These are phyloP conservation scores for Potamilus streckersoni DNA, from an alignment of 1,140 invertebrate species.

Conservation along the genomic window DNA sequence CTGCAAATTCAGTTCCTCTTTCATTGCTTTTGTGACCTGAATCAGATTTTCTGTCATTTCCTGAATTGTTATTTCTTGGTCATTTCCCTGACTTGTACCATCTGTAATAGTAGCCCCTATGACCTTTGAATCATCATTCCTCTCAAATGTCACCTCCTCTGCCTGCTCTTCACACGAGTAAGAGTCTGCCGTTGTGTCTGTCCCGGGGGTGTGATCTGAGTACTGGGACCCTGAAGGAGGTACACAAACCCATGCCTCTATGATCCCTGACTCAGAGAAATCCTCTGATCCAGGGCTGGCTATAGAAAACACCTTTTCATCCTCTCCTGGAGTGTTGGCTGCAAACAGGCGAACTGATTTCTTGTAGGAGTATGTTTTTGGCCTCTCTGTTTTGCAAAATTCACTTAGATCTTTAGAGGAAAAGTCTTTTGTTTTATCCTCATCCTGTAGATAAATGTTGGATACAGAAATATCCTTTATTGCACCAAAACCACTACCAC, in stretches of 20 bases:
- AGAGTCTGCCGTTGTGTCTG: constrained; percentile 22
- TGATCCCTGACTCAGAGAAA: constrained; percentile 26
- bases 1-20: constrained; percentile 17
- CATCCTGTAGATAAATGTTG: constrained; percentile 42
- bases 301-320: constrained; percentile 25
- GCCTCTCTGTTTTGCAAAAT: constrained; percentile 15
- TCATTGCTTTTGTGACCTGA: constrained; percentile 15
- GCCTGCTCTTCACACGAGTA: constrained; percentile 24
- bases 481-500: constrained; percentile 37
- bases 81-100: constrained; percentile 1
- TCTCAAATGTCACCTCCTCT: constrained; percentile 21
- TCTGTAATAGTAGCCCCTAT: constrained; percentile 24
- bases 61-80: constrained; percentile 19
- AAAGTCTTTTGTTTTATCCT: constrained; percentile 49
- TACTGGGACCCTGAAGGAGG: constrained; percentile 13
- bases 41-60: constrained; percentile 32
- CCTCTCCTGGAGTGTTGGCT: constrained; percentile 28
- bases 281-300: constrained; percentile 20
- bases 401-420: constrained; percentile 35
- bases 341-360: constrained; percentile 22
- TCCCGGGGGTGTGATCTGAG: constrained; percentile 14
- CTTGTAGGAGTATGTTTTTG: constrained; percentile 18
- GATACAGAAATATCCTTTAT: constrained; percentile 50
- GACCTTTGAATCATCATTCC: constrained; percentile 14
- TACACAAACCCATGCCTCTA: constrained; percentile 26